These are phyloP conservation scores for Tiphia femorata DNA, from an alignment of 2,888 invertebrate genomes.

Conservation along the genomic window DNA sequence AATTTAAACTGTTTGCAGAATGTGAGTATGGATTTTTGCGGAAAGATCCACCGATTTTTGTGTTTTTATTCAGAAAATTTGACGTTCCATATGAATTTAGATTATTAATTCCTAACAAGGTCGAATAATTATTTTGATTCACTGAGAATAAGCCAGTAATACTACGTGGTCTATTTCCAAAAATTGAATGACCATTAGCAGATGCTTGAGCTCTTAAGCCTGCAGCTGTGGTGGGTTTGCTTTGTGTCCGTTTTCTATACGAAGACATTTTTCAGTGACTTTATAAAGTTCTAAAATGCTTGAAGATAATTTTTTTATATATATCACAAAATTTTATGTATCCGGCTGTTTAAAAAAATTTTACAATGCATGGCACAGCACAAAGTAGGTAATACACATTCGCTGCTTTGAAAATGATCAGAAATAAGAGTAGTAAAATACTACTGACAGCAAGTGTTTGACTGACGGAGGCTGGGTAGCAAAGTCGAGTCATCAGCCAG, in stretches of 20 bases:
- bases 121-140: slow-evolving; percentile 59
- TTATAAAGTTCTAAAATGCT: not conserved
- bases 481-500: slow-evolving; percentile 57
- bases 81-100: slow-evolving; percentile 53
- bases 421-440: slow-evolving; percentile 15
- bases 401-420: slow-evolving; percentile 10
- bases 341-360: not conserved
- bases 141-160: slow-evolving; percentile 59
- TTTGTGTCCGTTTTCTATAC: slow-evolving; percentile 64
- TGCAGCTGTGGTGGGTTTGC: slow-evolving; percentile 65
- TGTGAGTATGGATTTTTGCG: slow-evolving; percentile 65
- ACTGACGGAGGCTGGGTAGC: slow-evolving; percentile 59
- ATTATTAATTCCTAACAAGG: slow-evolving; percentile 52
- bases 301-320: not conserved
- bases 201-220: slow-evolving; percentile 66
- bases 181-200: slow-evolving; percentile 67
- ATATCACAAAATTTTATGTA: not conserved
- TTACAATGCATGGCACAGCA: not conserved
- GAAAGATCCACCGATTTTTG: slow-evolving; percentile 45
- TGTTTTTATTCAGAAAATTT: slow-evolving; percentile 49
- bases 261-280: slow-evolving; percentile 58
- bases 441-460: slow-evolving; percentile 63
- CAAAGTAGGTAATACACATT: slow-evolving; percentile 7
- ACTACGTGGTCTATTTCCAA: slow-evolving; percentile 63
- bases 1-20: slow-evolving; percentile 67